Evolutionary conservation across 2,797 vertebrate species (phyloP).

Genomic region (Xenops minutus): DNA sequence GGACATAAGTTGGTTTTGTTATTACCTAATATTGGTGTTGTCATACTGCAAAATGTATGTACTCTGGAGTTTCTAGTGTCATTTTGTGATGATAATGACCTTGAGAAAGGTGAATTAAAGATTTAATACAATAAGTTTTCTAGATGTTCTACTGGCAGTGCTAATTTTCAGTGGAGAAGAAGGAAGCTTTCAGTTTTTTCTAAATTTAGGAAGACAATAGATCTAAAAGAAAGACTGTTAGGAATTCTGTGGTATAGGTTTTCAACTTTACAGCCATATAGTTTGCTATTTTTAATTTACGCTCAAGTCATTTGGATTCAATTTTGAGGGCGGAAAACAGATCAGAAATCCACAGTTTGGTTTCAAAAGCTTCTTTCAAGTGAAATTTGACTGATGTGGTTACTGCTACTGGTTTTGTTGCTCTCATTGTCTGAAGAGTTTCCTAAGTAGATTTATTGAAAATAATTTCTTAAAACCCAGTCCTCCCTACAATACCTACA

Average conservation of each 20-base stretch:
- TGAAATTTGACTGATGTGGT: background rate
- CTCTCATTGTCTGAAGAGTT: background rate
- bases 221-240: background rate
- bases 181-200: background rate
- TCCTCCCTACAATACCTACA: background rate
- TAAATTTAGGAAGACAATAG: background rate
- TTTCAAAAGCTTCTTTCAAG: background rate
- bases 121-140: background rate
- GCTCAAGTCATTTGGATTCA: background rate
- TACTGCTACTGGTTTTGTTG: background rate
- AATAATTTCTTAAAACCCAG: background rate
- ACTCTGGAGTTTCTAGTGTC: background rate
- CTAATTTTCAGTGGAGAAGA: background rate
- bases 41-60: background rate
- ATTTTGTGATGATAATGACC: background rate
- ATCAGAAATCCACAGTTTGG: background rate
- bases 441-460: background rate
- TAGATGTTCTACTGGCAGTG: background rate
- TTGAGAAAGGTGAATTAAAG: background rate
- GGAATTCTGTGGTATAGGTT: background rate
- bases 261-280: background rate
- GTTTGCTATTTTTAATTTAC: background rate
- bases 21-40: background rate
- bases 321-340: background rate
- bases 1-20: background rate